Percentiles rank a stretch among this genome's conserved stretches.
Evolutionary conservation across 2,797 vertebrate genomes (phyloP).

Genomic region (Halcyon badia): DNA sequence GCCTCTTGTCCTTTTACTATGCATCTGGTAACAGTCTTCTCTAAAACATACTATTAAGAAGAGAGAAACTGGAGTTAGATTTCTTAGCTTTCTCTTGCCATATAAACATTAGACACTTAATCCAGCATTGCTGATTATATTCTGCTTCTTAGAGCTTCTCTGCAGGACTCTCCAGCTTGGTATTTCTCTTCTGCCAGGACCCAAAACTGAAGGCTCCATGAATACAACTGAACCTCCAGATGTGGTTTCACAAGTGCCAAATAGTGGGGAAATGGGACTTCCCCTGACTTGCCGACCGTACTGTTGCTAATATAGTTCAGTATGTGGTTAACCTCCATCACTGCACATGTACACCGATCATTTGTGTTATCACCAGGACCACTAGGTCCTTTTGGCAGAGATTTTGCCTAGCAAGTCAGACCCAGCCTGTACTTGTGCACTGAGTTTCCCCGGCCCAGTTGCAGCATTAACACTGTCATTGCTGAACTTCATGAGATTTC

Average conservation of each 20-base stretch:
- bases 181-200: background rate
- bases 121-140: background rate
- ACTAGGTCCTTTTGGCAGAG: background rate
- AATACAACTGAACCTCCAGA: background rate
- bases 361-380: background rate
- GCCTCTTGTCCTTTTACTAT: background rate
- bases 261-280: background rate
- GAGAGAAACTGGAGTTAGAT: background rate
- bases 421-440: background rate
- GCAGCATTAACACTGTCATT: background rate
- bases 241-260: background rate
- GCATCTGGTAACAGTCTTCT: background rate
- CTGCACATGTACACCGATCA: background rate
- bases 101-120: background rate
- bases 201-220: background rate
- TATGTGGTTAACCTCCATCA: background rate
- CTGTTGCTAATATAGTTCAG: background rate
- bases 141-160: background rate
- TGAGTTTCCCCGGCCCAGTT: background rate
- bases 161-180: background rate
- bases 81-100: background rate
- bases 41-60: background rate
- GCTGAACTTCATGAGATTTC: background rate
- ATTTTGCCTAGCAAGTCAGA: background rate
- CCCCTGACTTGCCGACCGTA: fast-evolving